Percentiles rank a stretch among this genome's conserved stretches.
Conservation (phyloP, 2,797 vertebrate species). For the Neoniphon sammara region DNA sequence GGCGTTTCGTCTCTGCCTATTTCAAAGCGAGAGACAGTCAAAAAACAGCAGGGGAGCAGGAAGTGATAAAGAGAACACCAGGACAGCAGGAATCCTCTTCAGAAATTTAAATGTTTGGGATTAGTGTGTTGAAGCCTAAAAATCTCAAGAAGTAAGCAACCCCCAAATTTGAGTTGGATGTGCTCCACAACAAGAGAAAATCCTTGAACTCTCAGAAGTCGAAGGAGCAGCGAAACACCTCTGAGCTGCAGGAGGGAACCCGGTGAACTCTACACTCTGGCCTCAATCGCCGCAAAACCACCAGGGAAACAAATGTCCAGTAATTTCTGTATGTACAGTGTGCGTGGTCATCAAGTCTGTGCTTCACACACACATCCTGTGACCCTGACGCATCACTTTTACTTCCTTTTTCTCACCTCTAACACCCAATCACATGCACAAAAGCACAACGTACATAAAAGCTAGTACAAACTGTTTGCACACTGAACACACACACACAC, state of each 20-base stretch:
- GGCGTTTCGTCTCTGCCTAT: conserved; percentile 2
- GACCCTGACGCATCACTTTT: background rate
- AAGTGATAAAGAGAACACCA: conserved; percentile 12
- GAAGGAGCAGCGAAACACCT: conserved; percentile 11
- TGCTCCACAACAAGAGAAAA: background rate
- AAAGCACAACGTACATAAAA: background rate
- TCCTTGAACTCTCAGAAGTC: background rate
- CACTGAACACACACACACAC: background rate
- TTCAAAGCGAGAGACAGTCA: conserved; percentile 1
- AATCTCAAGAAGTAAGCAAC: background rate
- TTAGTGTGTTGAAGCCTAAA: background rate
- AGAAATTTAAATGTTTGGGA: background rate
- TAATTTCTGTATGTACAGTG: conserved; percentile 3
- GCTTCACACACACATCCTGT: conserved; percentile 1
- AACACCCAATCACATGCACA: conserved; percentile 18
- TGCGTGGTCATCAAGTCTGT: background rate
- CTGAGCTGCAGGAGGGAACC: background rate
- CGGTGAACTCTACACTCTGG: background rate
- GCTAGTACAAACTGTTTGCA: background rate
- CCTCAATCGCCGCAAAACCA: conserved; percentile 20
- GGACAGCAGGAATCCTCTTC: background rate
- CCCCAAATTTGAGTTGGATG: background rate
- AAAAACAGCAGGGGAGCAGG: background rate
- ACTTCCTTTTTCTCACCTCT: conserved; percentile 29
- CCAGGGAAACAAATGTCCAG: conserved; percentile 4